Percentiles rank a stretch among this genome's conserved stretches.
Conservation (phyloP, 2,797 vertebrate genomes). For the Lithobates sylvaticus region DNA sequence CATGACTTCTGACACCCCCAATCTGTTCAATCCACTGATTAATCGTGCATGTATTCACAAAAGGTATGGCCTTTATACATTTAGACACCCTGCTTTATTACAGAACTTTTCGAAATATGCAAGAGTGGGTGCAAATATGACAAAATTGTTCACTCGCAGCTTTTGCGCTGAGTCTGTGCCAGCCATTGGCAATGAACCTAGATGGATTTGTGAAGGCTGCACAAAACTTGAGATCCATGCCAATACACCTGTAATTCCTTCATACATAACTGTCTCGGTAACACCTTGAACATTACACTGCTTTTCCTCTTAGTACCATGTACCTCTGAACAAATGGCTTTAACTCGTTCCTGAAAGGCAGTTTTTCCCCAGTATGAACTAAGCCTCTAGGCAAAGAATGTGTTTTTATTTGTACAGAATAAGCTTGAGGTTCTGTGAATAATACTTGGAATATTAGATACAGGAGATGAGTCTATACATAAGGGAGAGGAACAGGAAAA, state of each 20-base stretch:
- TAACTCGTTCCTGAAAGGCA: constrained; percentile 5
- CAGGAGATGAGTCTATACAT: constrained; percentile 21
- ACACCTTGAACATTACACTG: constrained; percentile 9
- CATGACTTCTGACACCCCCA: not conserved
- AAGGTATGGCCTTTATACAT: not conserved
- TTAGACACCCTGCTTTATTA: not conserved
- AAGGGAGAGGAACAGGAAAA: constrained; percentile 34
- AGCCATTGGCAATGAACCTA: not conserved
- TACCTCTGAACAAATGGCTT: not conserved
- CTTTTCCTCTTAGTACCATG: not conserved
- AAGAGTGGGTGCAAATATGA: not conserved
- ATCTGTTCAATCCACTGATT: not conserved
- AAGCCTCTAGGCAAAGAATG: constrained; percentile 15
- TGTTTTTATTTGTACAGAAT: constrained; percentile 39
- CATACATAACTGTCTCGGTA: not conserved
- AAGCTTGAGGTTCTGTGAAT: constrained; percentile 23
- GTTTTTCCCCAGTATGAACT: not conserved
- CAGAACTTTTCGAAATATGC: not conserved
- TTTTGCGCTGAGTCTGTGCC: not conserved
- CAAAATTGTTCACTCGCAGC: not conserved
- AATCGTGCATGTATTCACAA: not conserved
- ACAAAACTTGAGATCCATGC: not conserved
- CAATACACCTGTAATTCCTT: constrained; percentile 8
- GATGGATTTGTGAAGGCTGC: not conserved
- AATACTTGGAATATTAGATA: constrained; percentile 44